Conservation (phyloP, 2,113 vertebrate genomes). For the Lamprotornis superbus region DNA sequence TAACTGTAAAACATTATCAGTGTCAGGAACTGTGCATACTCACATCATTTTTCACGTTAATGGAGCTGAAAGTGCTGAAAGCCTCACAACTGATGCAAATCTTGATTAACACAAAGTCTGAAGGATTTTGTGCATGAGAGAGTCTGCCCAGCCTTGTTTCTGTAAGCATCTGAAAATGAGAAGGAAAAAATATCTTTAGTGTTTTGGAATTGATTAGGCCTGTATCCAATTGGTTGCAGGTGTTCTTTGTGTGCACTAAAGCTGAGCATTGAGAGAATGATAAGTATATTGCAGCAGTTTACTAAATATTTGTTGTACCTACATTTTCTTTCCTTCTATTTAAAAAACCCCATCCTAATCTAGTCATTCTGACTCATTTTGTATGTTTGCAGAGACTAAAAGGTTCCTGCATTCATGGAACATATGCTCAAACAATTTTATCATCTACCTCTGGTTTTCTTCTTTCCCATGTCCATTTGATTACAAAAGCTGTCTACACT, state of each 20-base stretch:
- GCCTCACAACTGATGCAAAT: conserved; percentile 14
- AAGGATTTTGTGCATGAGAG: neutral
- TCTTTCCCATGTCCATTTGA: neutral
- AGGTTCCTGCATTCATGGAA: neutral
- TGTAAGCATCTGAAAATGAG: neutral
- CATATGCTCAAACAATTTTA: neutral
- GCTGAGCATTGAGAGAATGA: neutral
- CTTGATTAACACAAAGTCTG: conserved; percentile 4
- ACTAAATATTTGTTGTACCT: conserved; percentile 19
- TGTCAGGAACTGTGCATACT: conserved; percentile 28
- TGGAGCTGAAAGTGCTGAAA: conserved; percentile 23
- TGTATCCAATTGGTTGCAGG: neutral
- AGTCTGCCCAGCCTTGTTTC: neutral
- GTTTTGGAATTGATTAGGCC: conserved; percentile 17
- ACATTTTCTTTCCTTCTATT: neutral
- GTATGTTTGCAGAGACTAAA: neutral
- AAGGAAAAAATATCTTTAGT: neutral
- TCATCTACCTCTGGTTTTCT: neutral
- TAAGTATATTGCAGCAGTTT: neutral
- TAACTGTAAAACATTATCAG: conserved; percentile 46
- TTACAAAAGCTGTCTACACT: neutral
- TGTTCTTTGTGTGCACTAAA: conserved; percentile 13
- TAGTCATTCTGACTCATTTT: conserved; percentile 3
- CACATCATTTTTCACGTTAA: conserved; percentile 26
- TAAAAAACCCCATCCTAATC: neutral